Conservation (phyloP, 2,888 invertebrate genomes). For the Halictus quadricinctus region DNA sequence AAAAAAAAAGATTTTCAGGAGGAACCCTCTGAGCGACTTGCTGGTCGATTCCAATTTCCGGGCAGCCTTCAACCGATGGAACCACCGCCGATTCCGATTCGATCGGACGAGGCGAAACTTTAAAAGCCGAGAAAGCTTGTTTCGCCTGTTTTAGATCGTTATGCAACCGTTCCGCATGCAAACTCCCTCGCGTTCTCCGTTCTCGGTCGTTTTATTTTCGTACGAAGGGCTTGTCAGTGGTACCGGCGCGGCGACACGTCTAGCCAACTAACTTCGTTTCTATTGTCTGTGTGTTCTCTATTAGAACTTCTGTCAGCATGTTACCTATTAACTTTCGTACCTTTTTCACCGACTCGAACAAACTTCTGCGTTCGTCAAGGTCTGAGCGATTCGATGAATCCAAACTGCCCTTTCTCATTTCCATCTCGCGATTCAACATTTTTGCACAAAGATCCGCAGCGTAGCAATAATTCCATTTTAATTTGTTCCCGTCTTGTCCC, state of each 20-base stretch:
- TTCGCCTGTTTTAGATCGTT: neutral
- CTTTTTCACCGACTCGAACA: neutral
- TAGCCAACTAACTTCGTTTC: slow-evolving; percentile 1
- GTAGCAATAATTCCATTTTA: too few relatives aligned
- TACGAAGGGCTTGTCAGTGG: slow-evolving; percentile 2
- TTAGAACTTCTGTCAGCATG: neutral
- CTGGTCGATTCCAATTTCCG: slow-evolving; percentile 27
- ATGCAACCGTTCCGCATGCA: neutral
- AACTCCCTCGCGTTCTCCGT: neutral
- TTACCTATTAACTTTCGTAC: neutral
- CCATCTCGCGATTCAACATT: too few relatives aligned
- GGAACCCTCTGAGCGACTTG: neutral
- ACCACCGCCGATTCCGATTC: slow-evolving; percentile 7
- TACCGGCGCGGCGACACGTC: slow-evolving; percentile 1
- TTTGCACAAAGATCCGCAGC: too few relatives aligned
- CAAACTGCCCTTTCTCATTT: neutral
- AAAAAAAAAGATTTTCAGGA: neutral
- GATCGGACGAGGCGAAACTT: slow-evolving; percentile 6
- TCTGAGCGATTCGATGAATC: neutral
- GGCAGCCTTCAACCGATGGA: slow-evolving; percentile 1
- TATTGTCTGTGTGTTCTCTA: neutral
- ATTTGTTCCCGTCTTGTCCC: too few relatives aligned
- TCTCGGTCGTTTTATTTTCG: slow-evolving; percentile 2
- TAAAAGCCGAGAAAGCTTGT: slow-evolving; percentile 11
- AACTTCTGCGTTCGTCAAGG: neutral